These are phyloP conservation scores for Cranoglanis bouderius DNA, from an alignment of 2,113 vertebrate species.

Conservation along the genomic window DNA sequence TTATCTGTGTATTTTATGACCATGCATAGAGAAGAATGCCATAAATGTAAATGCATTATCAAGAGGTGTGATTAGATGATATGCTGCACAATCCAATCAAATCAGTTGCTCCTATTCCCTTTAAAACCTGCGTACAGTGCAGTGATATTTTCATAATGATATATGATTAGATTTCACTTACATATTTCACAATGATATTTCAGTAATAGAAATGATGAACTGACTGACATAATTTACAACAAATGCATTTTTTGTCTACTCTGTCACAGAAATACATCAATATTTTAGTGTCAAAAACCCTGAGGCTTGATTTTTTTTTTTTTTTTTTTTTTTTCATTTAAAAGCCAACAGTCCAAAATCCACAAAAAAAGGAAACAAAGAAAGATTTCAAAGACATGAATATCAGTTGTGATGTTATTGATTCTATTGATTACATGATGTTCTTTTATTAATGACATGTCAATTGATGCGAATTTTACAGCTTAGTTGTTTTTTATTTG, in stretches of 20 bases:
- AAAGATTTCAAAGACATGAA: neutral
- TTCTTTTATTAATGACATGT: neutral
- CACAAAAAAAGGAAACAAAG: neutral
- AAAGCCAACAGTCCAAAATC: neutral
- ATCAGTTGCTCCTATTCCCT: neutral
- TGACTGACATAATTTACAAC: neutral
- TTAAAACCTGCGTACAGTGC: neutral
- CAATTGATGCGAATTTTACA: neutral
- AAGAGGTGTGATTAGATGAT: neutral
- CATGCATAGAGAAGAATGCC: neutral
- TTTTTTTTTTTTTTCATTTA: neutral
- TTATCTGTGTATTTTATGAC: neutral
- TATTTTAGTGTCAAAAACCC: neutral
- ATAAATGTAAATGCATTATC: slow-evolving; percentile 1
- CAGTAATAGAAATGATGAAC: neutral
- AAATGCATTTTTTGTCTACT: neutral
- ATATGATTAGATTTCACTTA: slow-evolving; percentile 1
- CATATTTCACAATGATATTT: neutral
- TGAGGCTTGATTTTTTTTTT: neutral
- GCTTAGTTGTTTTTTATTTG: neutral
- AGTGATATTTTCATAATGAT: neutral
- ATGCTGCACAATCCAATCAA: neutral
- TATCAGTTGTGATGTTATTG: neutral
- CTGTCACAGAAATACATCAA: neutral
- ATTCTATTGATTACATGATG: neutral